These are phyloP conservation scores for Loripinus fragilis DNA, from an alignment of 2,888 invertebrate species.

Conservation along the genomic window DNA sequence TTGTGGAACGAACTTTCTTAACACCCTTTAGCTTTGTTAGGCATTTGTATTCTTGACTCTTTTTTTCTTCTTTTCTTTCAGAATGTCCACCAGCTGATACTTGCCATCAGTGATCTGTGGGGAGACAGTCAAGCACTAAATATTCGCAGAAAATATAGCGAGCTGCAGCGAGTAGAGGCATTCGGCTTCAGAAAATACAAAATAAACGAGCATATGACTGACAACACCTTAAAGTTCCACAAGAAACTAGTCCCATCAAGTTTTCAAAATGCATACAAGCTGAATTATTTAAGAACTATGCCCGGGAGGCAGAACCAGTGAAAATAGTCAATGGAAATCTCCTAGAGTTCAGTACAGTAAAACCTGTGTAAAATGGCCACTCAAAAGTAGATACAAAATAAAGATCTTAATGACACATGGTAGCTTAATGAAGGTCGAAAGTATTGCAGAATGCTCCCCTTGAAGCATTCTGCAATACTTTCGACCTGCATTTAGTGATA, in stretches of 20 bases:
- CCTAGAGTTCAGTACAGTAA: too few relatives aligned
- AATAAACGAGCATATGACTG: conserved; percentile 39
- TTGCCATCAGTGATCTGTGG: conserved; percentile 51
- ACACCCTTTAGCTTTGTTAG: too few relatives aligned
- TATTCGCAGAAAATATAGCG: conserved; percentile 67
- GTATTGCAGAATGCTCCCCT: too few relatives aligned
- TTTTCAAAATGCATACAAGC: conserved; percentile 40
- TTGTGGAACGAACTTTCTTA: too few relatives aligned
- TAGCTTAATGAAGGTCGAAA: too few relatives aligned
- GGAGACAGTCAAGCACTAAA: conserved; percentile 32
- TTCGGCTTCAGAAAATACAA: conserved; percentile 63
- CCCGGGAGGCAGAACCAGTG: conserved; percentile 16
- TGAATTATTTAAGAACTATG: conserved; percentile 56
- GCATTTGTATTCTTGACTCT: too few relatives aligned
- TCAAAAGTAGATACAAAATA: too few relatives aligned
- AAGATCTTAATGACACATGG: too few relatives aligned
- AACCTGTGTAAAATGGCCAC: too few relatives aligned
- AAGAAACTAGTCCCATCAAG: conserved; percentile 28
- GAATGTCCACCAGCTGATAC: conserved; percentile 68
- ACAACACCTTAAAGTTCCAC: conserved; percentile 53
- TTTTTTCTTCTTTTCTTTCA: conserved; percentile 51
- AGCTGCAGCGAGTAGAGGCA: conserved; percentile 65
- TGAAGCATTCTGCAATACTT: too few relatives aligned
- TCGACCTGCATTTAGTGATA: too few relatives aligned
- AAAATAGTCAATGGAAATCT: too few relatives aligned